Conservation (phyloP, 2,888 invertebrate genomes). For the Sinelater perroti region DNA sequence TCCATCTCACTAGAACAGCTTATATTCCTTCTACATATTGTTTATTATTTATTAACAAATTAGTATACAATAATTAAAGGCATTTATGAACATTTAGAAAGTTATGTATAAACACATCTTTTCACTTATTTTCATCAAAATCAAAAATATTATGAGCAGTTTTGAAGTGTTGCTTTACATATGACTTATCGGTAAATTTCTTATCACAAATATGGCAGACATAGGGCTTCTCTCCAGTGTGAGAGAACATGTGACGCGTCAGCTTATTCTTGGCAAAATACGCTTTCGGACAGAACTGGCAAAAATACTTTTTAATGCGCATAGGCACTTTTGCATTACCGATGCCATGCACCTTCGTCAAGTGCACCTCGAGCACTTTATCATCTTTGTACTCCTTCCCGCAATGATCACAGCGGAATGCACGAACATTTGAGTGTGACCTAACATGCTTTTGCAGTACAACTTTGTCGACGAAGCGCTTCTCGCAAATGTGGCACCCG, state of each 20-base stretch:
- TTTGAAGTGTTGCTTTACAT: conserved; percentile 49
- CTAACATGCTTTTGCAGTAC: conserved; percentile 44
- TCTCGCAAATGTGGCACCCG: conserved; percentile 43
- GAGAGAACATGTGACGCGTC: conserved; percentile 49
- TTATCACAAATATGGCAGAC: conserved; percentile 44
- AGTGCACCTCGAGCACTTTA: conserved; percentile 62
- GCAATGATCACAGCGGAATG: conserved; percentile 60
- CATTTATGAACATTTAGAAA: too few species aligned
- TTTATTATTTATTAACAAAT: too few species aligned
- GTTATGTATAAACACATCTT: too few species aligned
- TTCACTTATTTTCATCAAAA: conserved; percentile 5
- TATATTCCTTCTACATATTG: too few species aligned
- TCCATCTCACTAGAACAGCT: too few species aligned
- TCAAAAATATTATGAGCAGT: conserved; percentile 44
- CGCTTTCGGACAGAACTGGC: conserved; percentile 56
- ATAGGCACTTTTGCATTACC: conserved; percentile 53
- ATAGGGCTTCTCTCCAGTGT: conserved; percentile 46
- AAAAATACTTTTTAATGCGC: conserved; percentile 55
- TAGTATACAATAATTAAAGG: too few species aligned
- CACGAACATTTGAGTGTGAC: conserved; percentile 42
- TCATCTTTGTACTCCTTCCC: conserved; percentile 62
- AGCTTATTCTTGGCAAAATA: conserved; percentile 50
- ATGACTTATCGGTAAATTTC: conserved; percentile 50
- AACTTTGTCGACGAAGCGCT: conserved; percentile 39
- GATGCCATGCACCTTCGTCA: conserved; percentile 61